Base-by-base conservation (phyloP, 2,888 invertebrate species). In the Drosophila emarginata region DNA sequence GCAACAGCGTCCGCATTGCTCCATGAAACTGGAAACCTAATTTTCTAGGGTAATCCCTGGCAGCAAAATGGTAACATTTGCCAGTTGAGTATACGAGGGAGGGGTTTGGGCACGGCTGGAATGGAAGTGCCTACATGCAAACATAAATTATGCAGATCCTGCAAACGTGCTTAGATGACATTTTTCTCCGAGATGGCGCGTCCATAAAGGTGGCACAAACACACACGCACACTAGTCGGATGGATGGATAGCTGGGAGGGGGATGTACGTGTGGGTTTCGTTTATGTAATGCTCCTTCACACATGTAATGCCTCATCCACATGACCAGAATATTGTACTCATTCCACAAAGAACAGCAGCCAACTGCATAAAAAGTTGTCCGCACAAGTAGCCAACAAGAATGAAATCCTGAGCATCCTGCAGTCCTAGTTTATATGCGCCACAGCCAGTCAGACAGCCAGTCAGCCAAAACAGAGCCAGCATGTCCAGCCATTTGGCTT, bases 141-240 rank as follows among this genome's bases (percentile, higher is more conserved):
- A 78, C 84, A 90, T 89, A 88, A 89, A 90, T 89, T 90, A 89
- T 89, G 89, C 86, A 89, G 87, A 89, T 89, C 86, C 87, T 83
- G 88, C 77, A 83, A 84, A 89, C 89, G 86, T 90, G 89, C 88
- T 90, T 88, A 85, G 80, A 88, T 85, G 85, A 83, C 79, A 87
- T 82, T 85, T 84, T 80, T 58, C 72, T 32, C 54, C 64, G 73
- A 77, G 79, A 67, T 80, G 87, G 66, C 64, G 78, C 73, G 60
- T 59, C 76, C 78, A 82, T 86, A 78, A 76, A 80, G 88, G 84
- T 88, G 68, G 37, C 64, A 72, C 65, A 64, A 59, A 15, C 64
- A 60, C 59, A 50, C 23, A 45, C 26, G 15, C 26, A 26, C 18
- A 7, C 26, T 14, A 32, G 21, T 32, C 14, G n/a, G 4, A 7